A percentile compares a stretch with the other conserved stretches of the same genome.
phyloP scores from a whole-genome alignment of 2,113 vertebrate genomes.

The Zingel zingel region DNA sequence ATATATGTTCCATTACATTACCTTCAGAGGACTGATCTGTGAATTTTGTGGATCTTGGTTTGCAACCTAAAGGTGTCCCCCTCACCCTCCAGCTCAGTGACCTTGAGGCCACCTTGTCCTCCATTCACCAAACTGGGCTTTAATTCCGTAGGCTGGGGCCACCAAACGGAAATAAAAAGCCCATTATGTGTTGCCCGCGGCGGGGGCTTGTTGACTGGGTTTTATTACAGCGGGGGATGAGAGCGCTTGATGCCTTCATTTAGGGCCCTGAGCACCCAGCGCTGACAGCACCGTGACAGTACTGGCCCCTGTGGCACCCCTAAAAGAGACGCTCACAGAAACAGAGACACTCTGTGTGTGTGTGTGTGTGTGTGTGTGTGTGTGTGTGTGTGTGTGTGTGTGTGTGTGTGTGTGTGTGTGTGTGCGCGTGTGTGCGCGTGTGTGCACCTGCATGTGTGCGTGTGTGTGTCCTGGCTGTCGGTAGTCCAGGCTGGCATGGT shows the following conservation, averaged over 20 bases:
- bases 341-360: conserved; percentile 40
- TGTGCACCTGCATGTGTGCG: conserved; percentile 28
- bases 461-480: conserved; percentile 61
- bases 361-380: conserved; percentile 27
- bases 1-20: neutral
- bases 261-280: conserved; percentile 74
- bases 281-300: conserved; percentile 74
- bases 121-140: conserved; percentile 79
- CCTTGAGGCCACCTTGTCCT: conserved; percentile 81
- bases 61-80: conserved; percentile 35
- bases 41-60: neutral
- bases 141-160: conserved; percentile 79
- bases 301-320: conserved; percentile 78
- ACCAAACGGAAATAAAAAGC: conserved; percentile 86
- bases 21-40: neutral
- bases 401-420: conserved; percentile 26
- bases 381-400: conserved; percentile 36
- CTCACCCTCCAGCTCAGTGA: conserved; percentile 60
- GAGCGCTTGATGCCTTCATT: conserved; percentile 87
- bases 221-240: conserved; percentile 83
- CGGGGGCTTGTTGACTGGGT: conserved; percentile 84
- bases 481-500: conserved; percentile 66
- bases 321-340: conserved; percentile 69
- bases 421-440: conserved; percentile 8
- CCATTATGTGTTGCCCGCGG: conserved; percentile 80